Evolutionary conservation across 2,113 vertebrate genomes (phyloP), one percentile per base, ranked within the genome.

Genomic region (Gulo gulo): DNA sequence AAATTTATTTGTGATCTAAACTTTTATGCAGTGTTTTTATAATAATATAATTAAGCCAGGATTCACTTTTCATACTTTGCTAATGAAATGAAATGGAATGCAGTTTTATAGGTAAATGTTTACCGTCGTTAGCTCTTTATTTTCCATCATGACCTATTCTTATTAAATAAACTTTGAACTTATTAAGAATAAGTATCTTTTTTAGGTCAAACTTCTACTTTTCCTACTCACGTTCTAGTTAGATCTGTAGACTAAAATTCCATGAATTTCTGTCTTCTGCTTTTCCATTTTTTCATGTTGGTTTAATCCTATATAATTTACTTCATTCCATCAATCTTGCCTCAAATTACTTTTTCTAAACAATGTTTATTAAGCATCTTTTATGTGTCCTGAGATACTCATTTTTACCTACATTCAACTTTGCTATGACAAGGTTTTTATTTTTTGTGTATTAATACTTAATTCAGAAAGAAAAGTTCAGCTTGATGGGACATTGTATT

Each of bases 301-400:
- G 81, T 71, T 79, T 81, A 80, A 79, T 87, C 74, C 61, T 78
- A 16, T 82, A 39, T 87, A 20, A 67, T 96, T 67, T 90, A 84
- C 14, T 96, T 95, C 45, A 83, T 96, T 79, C 47, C 24, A 91
- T 93, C 84, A 93, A 73, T 80, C 55, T 84, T 93, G 7, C 18
- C 55, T 80, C 42, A 71, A 29, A 73, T 94, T 83, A 69, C 76
- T 93, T 93, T 95, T 95, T 90, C 47, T 82, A 86, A 82, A 85
- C 52, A 59, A 2, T 93, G 71, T 88, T 95, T 93, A 80, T 91
- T 88, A 91, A 88, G n/a, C 14, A 88, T 67, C 10, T 74, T 88
- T 88, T 31, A 36, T 63, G 10, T 91, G 42, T 47, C 71, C 57
- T 93, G 36, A 96, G 5, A 83, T 83, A 74, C 5, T 87, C 29